A percentile compares a stretch with the other conserved stretches of the same genome.
phyloP scores from a whole-genome alignment of 1,140 invertebrate genomes.

The Melipona quadrifasciata region DNA sequence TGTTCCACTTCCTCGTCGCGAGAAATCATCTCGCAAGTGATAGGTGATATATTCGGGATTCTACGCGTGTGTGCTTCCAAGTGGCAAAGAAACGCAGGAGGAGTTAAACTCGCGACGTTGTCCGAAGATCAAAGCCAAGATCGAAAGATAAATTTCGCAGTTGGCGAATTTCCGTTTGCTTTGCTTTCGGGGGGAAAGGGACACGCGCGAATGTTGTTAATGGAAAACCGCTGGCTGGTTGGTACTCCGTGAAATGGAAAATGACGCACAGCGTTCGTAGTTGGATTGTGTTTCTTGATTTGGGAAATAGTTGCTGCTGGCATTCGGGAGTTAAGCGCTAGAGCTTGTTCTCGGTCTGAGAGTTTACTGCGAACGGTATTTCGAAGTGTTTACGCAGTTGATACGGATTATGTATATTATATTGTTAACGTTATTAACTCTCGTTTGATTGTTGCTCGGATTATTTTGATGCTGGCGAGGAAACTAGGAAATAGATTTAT shows the following conservation, averaged over 20 bases:
- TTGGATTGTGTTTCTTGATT: background rate
- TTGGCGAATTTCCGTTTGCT: too few relatives aligned
- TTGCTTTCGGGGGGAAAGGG: background rate
- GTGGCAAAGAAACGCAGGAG: too few relatives aligned
- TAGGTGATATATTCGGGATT: too few relatives aligned
- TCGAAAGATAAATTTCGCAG: slow-evolving; percentile 1
- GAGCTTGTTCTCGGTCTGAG: background rate
- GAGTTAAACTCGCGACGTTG: background rate
- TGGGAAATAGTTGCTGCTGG: background rate
- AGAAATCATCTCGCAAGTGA: too few relatives aligned
- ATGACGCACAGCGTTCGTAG: background rate
- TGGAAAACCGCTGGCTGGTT: background rate
- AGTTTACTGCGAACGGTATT: background rate
- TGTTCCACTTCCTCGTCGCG: too few relatives aligned
- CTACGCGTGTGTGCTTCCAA: too few relatives aligned
- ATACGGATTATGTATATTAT: background rate
- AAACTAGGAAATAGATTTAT: background rate
- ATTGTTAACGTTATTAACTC: background rate
- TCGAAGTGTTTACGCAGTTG: background rate
- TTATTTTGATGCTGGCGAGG: background rate
- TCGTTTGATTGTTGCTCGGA: background rate
- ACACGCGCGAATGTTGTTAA: background rate
- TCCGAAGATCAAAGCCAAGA: background rate
- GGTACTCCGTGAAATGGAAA: background rate
- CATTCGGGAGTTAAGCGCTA: background rate